Conservation (phyloP, 2,113 vertebrate genomes). For the Embiotoca jacksoni region DNA sequence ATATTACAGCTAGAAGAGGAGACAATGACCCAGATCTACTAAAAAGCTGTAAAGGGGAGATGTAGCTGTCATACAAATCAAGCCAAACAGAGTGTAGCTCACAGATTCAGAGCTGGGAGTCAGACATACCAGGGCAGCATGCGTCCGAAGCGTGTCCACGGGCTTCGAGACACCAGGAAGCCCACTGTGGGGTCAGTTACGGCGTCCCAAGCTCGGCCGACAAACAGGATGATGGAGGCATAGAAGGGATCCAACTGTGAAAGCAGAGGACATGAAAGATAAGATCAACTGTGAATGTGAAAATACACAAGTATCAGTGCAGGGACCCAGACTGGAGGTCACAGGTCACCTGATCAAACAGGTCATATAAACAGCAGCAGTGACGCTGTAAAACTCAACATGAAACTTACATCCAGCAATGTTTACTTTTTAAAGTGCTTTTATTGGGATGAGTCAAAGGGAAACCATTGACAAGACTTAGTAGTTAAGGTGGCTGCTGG, state of each 20-base stretch:
- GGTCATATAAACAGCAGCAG: background rate
- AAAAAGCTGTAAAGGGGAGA: too few relatives aligned
- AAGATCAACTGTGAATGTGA: background rate
- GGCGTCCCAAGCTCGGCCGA: conserved; percentile 95
- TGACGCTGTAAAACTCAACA: background rate
- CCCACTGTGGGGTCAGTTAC: conserved; percentile 95
- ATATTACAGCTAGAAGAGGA: background rate
- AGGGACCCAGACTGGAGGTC: background rate
- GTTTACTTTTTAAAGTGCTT: background rate
- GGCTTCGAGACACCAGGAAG: conserved; percentile 92
- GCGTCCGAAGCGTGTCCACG: conserved; percentile 92
- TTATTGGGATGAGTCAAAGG: background rate
- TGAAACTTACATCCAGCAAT: background rate
- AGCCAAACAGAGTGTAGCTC: background rate
- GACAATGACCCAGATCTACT: too few relatives aligned
- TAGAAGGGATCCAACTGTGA: conserved; percentile 90
- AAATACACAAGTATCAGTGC: background rate
- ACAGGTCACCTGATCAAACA: background rate
- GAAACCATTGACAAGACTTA: background rate
- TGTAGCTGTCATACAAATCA: too few relatives aligned
- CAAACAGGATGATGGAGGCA: conserved; percentile 96
- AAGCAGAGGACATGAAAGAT: conserved; percentile 15
- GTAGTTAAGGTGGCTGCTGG: conserved; percentile 24
- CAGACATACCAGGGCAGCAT: conserved; percentile 93
- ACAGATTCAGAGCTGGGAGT: background rate